phyloP scores from a whole-genome alignment of 2,888 invertebrate genomes.

The Heterodera filipjevi region DNA sequence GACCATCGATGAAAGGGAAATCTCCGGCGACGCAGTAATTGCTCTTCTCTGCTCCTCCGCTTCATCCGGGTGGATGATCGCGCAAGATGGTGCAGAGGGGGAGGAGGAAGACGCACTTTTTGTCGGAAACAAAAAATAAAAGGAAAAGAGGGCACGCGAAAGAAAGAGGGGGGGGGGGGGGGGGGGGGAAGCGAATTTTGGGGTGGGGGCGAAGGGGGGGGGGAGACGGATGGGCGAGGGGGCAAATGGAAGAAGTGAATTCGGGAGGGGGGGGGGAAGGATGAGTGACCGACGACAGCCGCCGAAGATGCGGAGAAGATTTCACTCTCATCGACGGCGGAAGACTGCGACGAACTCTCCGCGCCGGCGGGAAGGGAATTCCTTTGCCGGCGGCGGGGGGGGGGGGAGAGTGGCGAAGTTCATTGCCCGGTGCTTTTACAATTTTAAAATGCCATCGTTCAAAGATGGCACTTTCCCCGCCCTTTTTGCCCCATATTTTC shows the following conservation, averaged over 20 bases:
- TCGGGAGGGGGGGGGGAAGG: not conserved
- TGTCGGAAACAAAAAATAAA: slow-evolving; percentile 7
- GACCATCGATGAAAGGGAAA: slow-evolving; percentile 18
- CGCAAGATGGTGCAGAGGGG: slow-evolving; percentile 9
- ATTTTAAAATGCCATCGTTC: not conserved
- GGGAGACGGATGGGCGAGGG: not conserved
- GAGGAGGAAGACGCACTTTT: slow-evolving; percentile 1
- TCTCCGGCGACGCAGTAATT: slow-evolving; percentile 22
- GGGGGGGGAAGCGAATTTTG: not conserved
- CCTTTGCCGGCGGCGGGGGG: not conserved
- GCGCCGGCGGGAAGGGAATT: not conserved
- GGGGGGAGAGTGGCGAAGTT: not conserved
- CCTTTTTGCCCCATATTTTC: not conserved
- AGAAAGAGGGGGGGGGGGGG: not conserved
- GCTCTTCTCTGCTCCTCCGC: slow-evolving; percentile 10
- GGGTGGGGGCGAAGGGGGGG: not conserved
- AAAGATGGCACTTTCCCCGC: not conserved
- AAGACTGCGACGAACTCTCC: not conserved
- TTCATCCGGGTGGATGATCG: slow-evolving; percentile 25
- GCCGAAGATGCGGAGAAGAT: not conserved
- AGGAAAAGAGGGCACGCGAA: slow-evolving; percentile 3
- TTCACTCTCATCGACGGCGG: slow-evolving; percentile 2
- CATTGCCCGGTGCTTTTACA: not conserved
- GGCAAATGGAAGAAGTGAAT: not conserved
- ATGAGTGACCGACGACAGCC: slow-evolving; percentile 17